Evolutionary conservation across 1,140 invertebrate species (phyloP), one percentile per base, ranked within the genome.

Genomic region (Colletes latitarsis): DNA sequence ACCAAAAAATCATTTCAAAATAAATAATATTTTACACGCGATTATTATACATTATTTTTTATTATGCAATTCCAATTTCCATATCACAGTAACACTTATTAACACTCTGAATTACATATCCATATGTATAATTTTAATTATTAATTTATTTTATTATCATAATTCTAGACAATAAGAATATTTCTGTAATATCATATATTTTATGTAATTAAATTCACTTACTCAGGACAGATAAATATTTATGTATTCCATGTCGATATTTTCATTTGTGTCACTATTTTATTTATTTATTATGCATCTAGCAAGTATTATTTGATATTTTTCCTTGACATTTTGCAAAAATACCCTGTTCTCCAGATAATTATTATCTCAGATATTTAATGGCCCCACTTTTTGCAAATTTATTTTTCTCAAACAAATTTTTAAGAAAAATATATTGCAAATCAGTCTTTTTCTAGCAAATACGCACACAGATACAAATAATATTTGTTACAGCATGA

Each of bases 71-170:
- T 62, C 15, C 58, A 30, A 49, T 73, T 62, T 55, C n/a, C n/a
- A 58, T 63, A 72, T 60, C 70, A 72, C 70, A 74, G 60, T 60
- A 74, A 74, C 12, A 74, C 19, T 63, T 63, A 62, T 63, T 62
- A 63, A 46, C 43, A 62, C 39, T n/a, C 0, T 81, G 49, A 58
- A 82, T 66, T 69, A 55, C 43, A 70, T 43, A 63, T 55, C 17
- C 21, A 41, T 57, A 60, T 60, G 15, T 68, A 57, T 46, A 62
- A 10, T 53, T 12, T 64, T 19, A 5, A 19, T 6, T 52, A 39
- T 58, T 58, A 19, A 10, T 10, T 19, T 9, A 46, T 66, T 66
- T 49, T 46, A 66, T 60, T 41, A 39, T 41, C 5, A 70, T 46
- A 43, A 71, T 55, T 39, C 2, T 14, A 53, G 46, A 53, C 52